These are phyloP conservation scores for Mungos mungo DNA, from an alignment of 2,113 vertebrate genomes.

Conservation along the genomic window DNA sequence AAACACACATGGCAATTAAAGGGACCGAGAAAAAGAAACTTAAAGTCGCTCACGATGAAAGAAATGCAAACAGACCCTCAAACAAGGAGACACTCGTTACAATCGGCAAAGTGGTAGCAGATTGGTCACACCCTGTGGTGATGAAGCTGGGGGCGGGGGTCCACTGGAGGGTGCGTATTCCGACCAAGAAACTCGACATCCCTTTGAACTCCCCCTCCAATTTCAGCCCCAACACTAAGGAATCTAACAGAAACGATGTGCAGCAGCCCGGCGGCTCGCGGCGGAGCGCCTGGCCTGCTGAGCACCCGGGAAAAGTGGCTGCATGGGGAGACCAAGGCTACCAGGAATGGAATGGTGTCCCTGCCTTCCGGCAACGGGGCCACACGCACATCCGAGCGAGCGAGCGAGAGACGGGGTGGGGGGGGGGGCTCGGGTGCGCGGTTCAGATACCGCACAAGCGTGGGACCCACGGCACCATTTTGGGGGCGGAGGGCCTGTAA, in stretches of 20 bases:
- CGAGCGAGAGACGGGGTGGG: no score
- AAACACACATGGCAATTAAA: neutral
- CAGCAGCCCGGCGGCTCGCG: neutral
- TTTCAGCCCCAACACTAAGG: neutral
- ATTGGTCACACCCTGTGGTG: neutral
- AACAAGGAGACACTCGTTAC: neutral
- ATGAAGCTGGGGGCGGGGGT: neutral
- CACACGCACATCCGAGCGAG: no score
- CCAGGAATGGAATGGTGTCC: accelerated
- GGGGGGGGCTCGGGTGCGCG: no score
- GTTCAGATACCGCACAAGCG: neutral
- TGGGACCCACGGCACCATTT: neutral
- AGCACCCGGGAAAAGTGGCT: neutral
- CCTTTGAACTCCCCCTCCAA: neutral
- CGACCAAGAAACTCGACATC: neutral
- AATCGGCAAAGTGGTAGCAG: neutral
- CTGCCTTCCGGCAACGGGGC: accelerated
- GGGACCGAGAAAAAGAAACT: neutral
- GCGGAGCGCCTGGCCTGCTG: neutral
- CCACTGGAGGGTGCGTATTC: no score
- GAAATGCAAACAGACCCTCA: neutral
- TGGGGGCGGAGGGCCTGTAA: neutral
- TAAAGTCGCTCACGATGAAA: neutral
- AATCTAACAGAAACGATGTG: neutral
- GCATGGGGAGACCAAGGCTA: accelerated